These are phyloP conservation scores for Brachirus orientalis DNA, from an alignment of 2,113 vertebrate species.

Conservation along the genomic window DNA sequence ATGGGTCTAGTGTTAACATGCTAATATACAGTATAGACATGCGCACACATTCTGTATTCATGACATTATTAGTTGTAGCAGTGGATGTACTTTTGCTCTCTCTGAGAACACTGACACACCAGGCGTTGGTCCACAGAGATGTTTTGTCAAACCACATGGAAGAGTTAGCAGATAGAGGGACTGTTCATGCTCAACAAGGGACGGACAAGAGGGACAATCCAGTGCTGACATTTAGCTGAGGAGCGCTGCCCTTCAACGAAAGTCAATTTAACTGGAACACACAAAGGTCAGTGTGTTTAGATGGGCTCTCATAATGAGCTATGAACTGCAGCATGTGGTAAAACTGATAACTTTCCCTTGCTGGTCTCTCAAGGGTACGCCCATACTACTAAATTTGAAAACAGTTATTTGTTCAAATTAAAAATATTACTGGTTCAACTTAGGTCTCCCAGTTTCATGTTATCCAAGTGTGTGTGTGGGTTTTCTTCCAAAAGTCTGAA, in stretches of 20 bases:
- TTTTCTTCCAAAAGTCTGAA: too few relatives aligned
- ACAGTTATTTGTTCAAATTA: too few relatives aligned
- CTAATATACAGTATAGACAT: not conserved
- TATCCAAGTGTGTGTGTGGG: too few relatives aligned
- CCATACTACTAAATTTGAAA: too few relatives aligned
- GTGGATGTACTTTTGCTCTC: not conserved
- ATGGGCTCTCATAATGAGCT: constrained; percentile 42
- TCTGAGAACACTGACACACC: not conserved
- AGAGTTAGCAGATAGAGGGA: constrained; percentile 34
- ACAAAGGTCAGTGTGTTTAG: constrained; percentile 71
- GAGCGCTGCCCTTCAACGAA: constrained; percentile 71
- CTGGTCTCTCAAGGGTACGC: too few relatives aligned
- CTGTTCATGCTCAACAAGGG: constrained; percentile 48
- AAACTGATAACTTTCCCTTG: constrained; percentile 4
- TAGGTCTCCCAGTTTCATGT: too few relatives aligned
- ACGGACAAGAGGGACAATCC: constrained; percentile 57
- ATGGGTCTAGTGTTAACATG: not conserved
- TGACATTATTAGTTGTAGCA: not conserved
- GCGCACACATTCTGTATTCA: not conserved
- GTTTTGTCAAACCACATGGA: constrained; percentile 23
- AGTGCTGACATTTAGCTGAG: constrained; percentile 70
- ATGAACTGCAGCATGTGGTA: constrained; percentile 21
- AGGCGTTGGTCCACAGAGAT: constrained; percentile 8
- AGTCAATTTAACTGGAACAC: constrained; percentile 69
- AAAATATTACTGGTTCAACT: too few relatives aligned